Evolutionary conservation across 2,113 vertebrate species (phyloP).

Genomic region (Nycticryphes semicollaris): DNA sequence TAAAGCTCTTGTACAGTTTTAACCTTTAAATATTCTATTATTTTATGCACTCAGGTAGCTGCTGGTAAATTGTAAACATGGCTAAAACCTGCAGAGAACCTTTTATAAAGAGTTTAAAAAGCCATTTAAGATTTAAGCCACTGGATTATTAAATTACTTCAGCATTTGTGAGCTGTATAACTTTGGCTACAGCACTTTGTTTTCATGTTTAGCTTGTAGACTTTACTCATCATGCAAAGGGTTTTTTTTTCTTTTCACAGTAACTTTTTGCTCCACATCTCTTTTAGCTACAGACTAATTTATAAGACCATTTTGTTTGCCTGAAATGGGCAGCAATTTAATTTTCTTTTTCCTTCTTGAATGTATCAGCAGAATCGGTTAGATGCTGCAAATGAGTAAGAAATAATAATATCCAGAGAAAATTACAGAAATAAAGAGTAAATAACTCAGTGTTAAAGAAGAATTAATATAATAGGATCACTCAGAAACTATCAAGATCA

Average conservation of each 20-base stretch:
- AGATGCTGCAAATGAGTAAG: conserved; percentile 34
- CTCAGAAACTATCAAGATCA: conserved; percentile 28
- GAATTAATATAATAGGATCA: conserved; percentile 56
- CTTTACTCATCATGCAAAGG: background rate
- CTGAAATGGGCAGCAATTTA: conserved; percentile 50
- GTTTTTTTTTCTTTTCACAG: conserved; percentile 19
- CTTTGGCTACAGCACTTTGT: background rate
- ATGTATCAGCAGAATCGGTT: conserved; percentile 43
- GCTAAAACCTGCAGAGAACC: conserved; percentile 11
- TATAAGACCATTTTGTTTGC: conserved; percentile 38
- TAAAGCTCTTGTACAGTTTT: background rate
- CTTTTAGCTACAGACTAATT: conserved; percentile 42
- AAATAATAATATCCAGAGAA: conserved; percentile 48
- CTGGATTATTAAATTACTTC: conserved; percentile 21
- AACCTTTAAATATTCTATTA: background rate
- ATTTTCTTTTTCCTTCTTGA: conserved; percentile 44
- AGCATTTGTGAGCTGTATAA: background rate
- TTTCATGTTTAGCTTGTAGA: background rate
- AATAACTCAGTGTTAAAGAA: conserved; percentile 56
- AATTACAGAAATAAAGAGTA: conserved; percentile 62
- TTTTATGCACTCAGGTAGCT: background rate
- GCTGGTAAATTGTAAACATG: conserved; percentile 19
- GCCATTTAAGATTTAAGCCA: background rate
- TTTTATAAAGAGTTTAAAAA: conserved; percentile 41
- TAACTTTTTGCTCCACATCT: conserved; percentile 12